Evolutionary conservation across 2,113 vertebrate genomes (phyloP).

Genomic region (human (Homo sapiens)): DNA sequence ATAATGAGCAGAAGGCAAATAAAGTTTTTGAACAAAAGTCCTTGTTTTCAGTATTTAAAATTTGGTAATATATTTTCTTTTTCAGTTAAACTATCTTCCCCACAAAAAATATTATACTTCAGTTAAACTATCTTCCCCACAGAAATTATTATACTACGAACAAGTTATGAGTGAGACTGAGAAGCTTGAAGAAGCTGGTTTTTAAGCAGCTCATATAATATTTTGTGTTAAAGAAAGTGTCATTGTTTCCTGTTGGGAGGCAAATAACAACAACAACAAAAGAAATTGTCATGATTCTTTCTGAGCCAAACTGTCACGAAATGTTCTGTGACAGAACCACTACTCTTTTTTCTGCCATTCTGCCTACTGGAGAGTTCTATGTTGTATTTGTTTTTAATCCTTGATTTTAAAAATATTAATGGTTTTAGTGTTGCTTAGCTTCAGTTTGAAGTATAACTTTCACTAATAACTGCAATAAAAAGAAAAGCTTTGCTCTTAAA

Average conservation of each 20-base stretch:
- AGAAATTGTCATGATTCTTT: constrained; percentile 67
- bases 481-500: constrained; percentile 80
- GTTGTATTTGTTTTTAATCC: constrained; percentile 85
- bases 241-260: not conserved
- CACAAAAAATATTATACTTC: constrained; percentile 12
- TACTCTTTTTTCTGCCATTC: constrained; percentile 66
- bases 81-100: constrained; percentile 31
- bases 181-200: constrained; percentile 39
- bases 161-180: constrained; percentile 42
- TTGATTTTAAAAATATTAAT: constrained; percentile 82
- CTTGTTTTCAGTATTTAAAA: constrained; percentile 64
- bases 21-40: constrained; percentile 72
- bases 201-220: constrained; percentile 58
- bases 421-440: constrained; percentile 90
- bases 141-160: constrained; percentile 35
- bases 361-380: constrained; percentile 84
- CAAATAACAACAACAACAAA: not conserved
- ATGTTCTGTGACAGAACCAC: constrained; percentile 66
- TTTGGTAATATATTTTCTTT: constrained; percentile 46
- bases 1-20: constrained; percentile 63
- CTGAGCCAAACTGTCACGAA: constrained; percentile 80
- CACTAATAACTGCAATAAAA: constrained; percentile 94
- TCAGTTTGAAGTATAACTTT: constrained; percentile 90
- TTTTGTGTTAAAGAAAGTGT: constrained; percentile 64
- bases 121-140: constrained; percentile 19